A percentile compares a stretch with the other conserved stretches of the same genome.
phyloP scores from a whole-genome alignment of 2,113 vertebrate species.

The Verasper variegatus region DNA sequence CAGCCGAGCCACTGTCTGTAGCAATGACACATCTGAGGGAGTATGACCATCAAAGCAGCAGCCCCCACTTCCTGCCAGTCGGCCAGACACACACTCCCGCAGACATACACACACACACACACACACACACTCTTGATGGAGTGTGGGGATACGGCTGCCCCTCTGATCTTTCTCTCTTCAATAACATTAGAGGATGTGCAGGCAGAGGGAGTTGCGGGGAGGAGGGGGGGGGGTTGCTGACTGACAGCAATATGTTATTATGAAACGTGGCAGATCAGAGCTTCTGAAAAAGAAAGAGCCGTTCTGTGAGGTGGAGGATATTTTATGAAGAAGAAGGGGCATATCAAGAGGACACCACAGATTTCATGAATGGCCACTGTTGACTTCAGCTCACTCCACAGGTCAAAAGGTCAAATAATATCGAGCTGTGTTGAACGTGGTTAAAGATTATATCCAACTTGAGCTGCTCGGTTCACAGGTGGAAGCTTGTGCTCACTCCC shows the following conservation, averaged over 20 bases:
- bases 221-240: slow-evolving; percentile 9
- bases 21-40: slow-evolving; percentile 73
- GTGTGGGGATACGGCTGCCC: slow-evolving; percentile 68
- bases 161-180: slow-evolving; percentile 74
- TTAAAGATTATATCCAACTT: slow-evolving; percentile 10
- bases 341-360: neutral
- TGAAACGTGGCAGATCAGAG: slow-evolving; percentile 54
- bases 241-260: slow-evolving; percentile 67
- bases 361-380: slow-evolving; percentile 11
- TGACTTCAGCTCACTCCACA: neutral
- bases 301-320: slow-evolving; percentile 4
- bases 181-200: slow-evolving; percentile 66
- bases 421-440: neutral
- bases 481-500: neutral
- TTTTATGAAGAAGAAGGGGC: neutral
- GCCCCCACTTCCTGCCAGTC: slow-evolving; percentile 65
- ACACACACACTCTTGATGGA: slow-evolving; percentile 56
- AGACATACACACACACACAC: slow-evolving; percentile 16
- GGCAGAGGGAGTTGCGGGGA: slow-evolving; percentile 1
- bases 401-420: slow-evolving; percentile 15
- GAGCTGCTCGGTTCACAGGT: neutral
- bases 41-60: slow-evolving; percentile 75
- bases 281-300: slow-evolving; percentile 28
- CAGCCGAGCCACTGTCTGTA: slow-evolving; percentile 53
- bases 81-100: slow-evolving; percentile 10